Evolutionary conservation across 2,113 vertebrate species (phyloP).

Genomic region (Zingel zingel): DNA sequence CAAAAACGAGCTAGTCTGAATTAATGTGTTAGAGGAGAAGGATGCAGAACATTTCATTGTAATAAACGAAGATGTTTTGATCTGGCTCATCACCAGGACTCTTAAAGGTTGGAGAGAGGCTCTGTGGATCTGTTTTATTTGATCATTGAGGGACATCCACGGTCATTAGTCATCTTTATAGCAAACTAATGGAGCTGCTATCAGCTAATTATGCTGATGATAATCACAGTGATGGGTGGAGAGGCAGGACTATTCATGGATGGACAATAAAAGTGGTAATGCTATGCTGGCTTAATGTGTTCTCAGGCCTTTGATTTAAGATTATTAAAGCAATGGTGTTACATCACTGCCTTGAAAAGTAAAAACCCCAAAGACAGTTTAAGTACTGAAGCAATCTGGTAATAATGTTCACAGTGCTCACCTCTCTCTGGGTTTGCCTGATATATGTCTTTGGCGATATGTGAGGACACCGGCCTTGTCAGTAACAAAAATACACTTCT

Average conservation of each 20-base stretch:
- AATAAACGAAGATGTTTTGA: conserved; percentile 31
- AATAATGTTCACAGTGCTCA: neutral
- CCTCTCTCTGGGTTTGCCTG: neutral
- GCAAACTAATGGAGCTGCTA: conserved; percentile 40
- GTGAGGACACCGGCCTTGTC: neutral
- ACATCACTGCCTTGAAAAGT: neutral
- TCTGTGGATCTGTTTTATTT: conserved; percentile 33
- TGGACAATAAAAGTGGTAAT: conserved; percentile 26
- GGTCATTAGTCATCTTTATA: conserved; percentile 23
- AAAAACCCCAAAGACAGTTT: neutral
- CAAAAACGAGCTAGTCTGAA: neutral
- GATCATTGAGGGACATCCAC: conserved; percentile 22
- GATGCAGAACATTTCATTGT: neutral
- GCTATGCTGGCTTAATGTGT: conserved; percentile 5
- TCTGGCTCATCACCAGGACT: conserved; percentile 19
- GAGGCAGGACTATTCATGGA: conserved; percentile 30
- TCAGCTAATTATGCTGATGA: conserved; percentile 57
- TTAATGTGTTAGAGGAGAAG: neutral
- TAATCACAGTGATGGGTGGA: conserved; percentile 53
- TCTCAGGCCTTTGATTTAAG: neutral
- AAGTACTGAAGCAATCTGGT: neutral
- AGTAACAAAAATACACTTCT: neutral
- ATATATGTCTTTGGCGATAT: neutral
- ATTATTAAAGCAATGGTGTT: neutral
- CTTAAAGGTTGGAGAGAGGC: conserved; percentile 1